A percentile compares a stretch with the other conserved stretches of the same genome.
Conservation (phyloP, 2,888 invertebrate genomes). For the Agrochola lota region DNA sequence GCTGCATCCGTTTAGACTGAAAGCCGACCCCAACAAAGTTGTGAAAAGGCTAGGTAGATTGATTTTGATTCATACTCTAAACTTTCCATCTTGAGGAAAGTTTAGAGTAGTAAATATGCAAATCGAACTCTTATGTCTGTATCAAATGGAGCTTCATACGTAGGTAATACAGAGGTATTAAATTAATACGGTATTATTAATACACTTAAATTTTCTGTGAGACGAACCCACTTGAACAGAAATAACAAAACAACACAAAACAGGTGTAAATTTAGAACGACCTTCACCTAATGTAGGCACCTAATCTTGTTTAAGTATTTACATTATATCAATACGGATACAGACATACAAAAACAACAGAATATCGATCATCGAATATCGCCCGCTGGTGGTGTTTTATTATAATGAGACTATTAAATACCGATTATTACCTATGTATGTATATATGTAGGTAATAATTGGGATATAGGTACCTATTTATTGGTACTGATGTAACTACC, state of each 20-base stretch:
- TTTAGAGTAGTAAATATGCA: not conserved
- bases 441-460: too few species aligned
- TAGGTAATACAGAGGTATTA: not conserved
- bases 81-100: too few species aligned
- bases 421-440: not conserved
- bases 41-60: too few species aligned
- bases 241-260: slow-evolving; percentile 23
- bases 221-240: not conserved
- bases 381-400: not conserved
- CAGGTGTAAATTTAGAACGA: slow-evolving; percentile 9
- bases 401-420: not conserved
- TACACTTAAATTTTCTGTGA: not conserved
- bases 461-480: not conserved
- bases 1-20: too few species aligned
- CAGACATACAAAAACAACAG: slow-evolving; percentile 2
- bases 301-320: slow-evolving; percentile 31
- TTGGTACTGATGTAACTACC: not conserved
- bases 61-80: not conserved
- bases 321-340: slow-evolving; percentile 17
- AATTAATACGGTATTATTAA: not conserved
- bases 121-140: not conserved
- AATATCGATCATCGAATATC: too few species aligned
- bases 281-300: slow-evolving; percentile 35
- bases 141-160: not conserved
- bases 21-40: too few species aligned